Evolutionary conservation across 1,140 invertebrate genomes (phyloP).

Genomic region (Penaeus vannamei): DNA sequence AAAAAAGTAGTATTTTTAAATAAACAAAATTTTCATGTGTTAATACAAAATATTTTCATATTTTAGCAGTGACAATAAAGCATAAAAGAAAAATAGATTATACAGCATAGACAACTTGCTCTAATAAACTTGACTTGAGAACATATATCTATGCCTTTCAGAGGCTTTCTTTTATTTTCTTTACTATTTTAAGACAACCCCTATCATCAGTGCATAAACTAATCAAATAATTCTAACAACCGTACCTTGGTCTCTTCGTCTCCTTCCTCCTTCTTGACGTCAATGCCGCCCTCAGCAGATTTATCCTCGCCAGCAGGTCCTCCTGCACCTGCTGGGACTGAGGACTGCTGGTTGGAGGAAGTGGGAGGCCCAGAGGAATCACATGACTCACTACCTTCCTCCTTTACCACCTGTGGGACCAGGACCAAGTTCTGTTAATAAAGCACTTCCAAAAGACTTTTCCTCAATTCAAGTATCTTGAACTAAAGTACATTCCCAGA

Average conservation of each 20-base stretch:
- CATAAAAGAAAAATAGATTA: no score
- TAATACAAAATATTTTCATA: no score
- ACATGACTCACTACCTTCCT: conserved; percentile 66
- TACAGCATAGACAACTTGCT: no score
- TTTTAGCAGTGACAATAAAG: no score
- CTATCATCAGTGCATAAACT: background rate
- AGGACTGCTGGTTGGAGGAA: conserved; percentile 33
- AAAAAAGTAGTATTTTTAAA: no score
- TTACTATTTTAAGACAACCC: background rate
- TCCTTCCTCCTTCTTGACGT: conserved; percentile 78
- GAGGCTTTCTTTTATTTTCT: no score
- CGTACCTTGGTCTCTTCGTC: conserved; percentile 72
- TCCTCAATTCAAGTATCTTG: background rate
- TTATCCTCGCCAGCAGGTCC: conserved; percentile 52
- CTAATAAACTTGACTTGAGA: no score
- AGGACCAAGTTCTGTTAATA: background rate
- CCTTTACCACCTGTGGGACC: conserved; percentile 58
- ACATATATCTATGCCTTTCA: no score
- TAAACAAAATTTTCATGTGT: no score
- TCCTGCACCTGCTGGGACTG: conserved; percentile 8
- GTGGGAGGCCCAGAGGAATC: conserved; percentile 61
- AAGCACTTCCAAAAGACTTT: background rate
- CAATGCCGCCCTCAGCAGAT: conserved; percentile 66
- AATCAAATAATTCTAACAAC: background rate
- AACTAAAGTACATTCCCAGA: background rate